Conservation (phyloP, 2,113 vertebrate species). For the Acrocephalus kingi region DNA sequence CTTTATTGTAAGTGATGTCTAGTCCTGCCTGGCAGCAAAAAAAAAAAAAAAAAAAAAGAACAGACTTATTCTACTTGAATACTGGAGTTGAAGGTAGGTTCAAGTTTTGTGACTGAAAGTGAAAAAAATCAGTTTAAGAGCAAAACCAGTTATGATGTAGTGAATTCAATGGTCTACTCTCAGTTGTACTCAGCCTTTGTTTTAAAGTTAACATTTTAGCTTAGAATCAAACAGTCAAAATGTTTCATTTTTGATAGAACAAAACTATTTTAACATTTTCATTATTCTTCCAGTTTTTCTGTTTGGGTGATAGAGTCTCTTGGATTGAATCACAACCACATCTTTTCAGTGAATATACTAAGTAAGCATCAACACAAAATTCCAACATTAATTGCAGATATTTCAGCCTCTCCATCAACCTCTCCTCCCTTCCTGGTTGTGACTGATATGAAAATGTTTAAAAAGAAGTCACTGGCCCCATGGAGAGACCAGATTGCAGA, state of each 20-base stretch:
- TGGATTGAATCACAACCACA: neutral
- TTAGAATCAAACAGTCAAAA: neutral
- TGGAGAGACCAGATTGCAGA: slow-evolving; percentile 25
- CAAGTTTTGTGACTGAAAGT: neutral
- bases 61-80: neutral
- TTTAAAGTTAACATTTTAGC: neutral
- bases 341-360: neutral
- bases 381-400: neutral
- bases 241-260: neutral
- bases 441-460: neutral
- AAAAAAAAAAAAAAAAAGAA: neutral
- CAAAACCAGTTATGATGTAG: neutral
- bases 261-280: neutral
- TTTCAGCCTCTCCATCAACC: neutral
- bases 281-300: neutral
- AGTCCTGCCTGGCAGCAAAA: neutral
- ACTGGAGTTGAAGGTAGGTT: neutral
- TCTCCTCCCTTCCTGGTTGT: neutral
- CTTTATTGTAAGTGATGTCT: neutral
- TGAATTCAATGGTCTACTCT: neutral
- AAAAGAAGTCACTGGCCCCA: neutral
- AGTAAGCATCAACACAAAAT: neutral
- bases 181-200: neutral
- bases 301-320: neutral
- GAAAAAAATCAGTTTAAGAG: neutral